Conservation (phyloP, 1,140 invertebrate species). For the Magallana angulata region DNA sequence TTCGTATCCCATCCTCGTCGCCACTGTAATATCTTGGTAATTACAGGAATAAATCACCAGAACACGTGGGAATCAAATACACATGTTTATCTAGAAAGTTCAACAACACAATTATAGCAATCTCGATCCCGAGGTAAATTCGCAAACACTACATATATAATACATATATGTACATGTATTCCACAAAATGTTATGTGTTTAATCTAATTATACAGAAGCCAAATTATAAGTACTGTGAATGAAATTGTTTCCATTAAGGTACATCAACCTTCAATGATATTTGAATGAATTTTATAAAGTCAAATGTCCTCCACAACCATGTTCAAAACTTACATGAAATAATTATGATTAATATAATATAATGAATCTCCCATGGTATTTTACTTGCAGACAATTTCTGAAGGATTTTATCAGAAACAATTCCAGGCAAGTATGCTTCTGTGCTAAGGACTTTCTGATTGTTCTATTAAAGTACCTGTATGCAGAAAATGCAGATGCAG, state of each 20-base stretch:
- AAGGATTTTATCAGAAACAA: background rate
- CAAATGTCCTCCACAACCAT: background rate
- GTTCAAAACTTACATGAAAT: background rate
- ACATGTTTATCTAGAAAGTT: too few relatives aligned
- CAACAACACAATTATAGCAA: too few relatives aligned
- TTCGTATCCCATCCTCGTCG: too few relatives aligned
- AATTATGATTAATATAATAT: background rate
- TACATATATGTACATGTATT: background rate
- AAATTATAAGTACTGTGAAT: too few relatives aligned
- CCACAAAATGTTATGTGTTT: too few relatives aligned
- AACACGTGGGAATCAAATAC: too few relatives aligned
- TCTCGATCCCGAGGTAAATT: too few relatives aligned
- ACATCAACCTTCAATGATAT: background rate
- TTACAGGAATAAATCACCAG: too few relatives aligned
- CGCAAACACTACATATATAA: too few relatives aligned
- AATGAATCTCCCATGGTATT: background rate
- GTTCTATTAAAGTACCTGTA: conserved; percentile 8
- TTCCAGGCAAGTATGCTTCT: conserved; percentile 45
- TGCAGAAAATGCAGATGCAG: background rate
- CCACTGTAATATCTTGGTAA: too few relatives aligned
- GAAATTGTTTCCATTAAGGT: too few relatives aligned
- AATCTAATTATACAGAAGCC: too few relatives aligned
- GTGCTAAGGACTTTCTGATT: conserved; percentile 44
- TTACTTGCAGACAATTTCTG: background rate
- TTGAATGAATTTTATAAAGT: background rate